Base-by-base conservation (phyloP, 2,888 invertebrate genomes). In the Chaetoderma sp. region DNA sequence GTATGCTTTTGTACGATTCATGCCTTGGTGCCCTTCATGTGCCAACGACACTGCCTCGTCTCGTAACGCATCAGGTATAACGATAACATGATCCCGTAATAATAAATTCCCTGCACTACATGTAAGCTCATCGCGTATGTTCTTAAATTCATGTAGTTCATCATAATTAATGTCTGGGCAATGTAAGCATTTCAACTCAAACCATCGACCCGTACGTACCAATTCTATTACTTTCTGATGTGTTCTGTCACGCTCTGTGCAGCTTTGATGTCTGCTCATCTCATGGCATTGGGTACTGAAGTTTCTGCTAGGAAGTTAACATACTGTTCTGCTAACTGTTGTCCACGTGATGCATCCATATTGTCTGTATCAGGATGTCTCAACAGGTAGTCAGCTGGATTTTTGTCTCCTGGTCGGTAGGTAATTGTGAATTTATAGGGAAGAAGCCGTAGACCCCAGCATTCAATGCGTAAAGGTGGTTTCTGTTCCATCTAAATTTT, bases 311-410 rank as follows among this genome's bases (percentile, higher is more conserved):
- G 32, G 28, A 55, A 68, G 52, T 65, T 68, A 23, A 70, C 59
- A 61, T 70, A 65, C 33, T 65, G 50, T n/a, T 70, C 70, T 21
- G 59, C 58, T n/a, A 62, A 25, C 27, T 59, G 27, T 42, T 55
- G 27, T 28, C 60, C 39, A 28, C 32, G 49, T 4, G 60, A 30
- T 5, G n/a, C n/a, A 21, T 18, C 28, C 1, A n/a, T 28, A 4
- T n/a, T 47, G 4, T 18, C 32, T 28, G 42, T 36, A 23, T 45
- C 59, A 33, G 69, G 70, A 23, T 71, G 68, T 28, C 73, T 57
- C 13, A 75, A 72, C 57, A 78, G 64, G 25, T 67, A 75, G 45
- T 75, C 77, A 21, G 67, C 68, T 23, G 71, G 67, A 60, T 78
- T 74, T 6, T 61, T 54, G 42, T n/a, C 18, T 13, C 76, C 74